phyloP scores from a whole-genome alignment of 2,888 invertebrate genomes.

The Drosophila suboccidentalis region DNA sequence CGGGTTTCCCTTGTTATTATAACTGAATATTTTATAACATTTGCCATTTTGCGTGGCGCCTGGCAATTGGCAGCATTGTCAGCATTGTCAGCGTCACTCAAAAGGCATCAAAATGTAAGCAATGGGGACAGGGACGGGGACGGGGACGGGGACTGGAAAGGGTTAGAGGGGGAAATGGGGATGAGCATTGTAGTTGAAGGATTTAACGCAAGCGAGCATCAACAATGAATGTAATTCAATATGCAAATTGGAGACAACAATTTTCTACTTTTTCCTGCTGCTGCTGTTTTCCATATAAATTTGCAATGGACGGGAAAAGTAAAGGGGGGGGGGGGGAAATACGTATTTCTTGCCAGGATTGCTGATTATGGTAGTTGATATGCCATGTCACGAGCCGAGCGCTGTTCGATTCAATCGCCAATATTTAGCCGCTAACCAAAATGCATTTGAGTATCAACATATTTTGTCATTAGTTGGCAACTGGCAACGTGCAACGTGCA shows the following conservation, averaged over 20 bases:
- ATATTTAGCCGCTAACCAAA: conserved; percentile 63
- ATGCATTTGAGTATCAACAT: conserved; percentile 51
- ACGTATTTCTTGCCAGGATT: background rate
- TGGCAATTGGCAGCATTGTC: conserved; percentile 80
- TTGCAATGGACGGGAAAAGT: conserved; percentile 5
- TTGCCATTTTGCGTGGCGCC: conserved; percentile 54
- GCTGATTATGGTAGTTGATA: conserved; percentile 26
- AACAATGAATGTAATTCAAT: conserved; percentile 81
- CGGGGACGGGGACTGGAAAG: background rate
- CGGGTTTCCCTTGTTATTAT: conserved; percentile 39
- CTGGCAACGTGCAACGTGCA: conserved; percentile 1
- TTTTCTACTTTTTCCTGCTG: conserved; percentile 61
- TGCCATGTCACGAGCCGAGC: conserved; percentile 6
- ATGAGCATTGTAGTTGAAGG: conserved; percentile 24
- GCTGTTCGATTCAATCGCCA: conserved; percentile 26
- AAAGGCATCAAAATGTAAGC: conserved; percentile 62
- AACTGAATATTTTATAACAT: conserved; percentile 76
- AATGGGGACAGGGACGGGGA: background rate
- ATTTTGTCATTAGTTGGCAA: conserved; percentile 59
- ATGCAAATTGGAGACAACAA: conserved; percentile 72
- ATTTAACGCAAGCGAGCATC: conserved; percentile 62
- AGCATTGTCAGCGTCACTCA: conserved; percentile 77
- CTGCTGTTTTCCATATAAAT: conserved; percentile 47
- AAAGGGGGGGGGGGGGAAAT: too few relatives aligned
- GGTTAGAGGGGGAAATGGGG: background rate